These are phyloP conservation scores for Latrodectus geometricus DNA, from an alignment of 1,140 invertebrate species.

Conservation along the genomic window DNA sequence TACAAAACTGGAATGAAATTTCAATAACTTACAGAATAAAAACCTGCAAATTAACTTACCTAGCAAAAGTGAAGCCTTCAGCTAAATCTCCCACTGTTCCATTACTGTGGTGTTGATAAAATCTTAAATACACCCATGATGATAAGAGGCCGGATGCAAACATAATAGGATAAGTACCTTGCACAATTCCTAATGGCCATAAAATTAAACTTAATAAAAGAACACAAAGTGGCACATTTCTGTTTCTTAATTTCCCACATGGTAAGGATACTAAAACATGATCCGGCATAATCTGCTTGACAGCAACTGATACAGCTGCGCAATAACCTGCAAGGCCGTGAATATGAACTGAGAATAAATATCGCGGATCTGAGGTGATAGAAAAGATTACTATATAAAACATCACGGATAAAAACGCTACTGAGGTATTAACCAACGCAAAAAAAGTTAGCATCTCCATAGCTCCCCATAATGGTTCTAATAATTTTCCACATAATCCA, in stretches of 20 bases:
- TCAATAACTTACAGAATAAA: background rate
- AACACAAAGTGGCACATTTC: constrained; percentile 70
- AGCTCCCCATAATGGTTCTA: constrained; percentile 96
- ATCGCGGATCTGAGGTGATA: constrained; percentile 84
- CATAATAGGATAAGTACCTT: constrained; percentile 95
- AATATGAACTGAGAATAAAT: constrained; percentile 91
- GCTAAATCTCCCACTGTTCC: constrained; percentile 93
- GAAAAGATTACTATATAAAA: constrained; percentile 91
- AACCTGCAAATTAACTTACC: constrained; percentile 73
- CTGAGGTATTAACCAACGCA: constrained; percentile 87
- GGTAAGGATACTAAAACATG: constrained; percentile 87
- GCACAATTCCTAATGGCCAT: constrained; percentile 83
- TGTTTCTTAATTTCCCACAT: constrained; percentile 85
- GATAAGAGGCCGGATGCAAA: constrained; percentile 92
- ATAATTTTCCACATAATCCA: constrained; percentile 87
- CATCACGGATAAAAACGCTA: constrained; percentile 83
- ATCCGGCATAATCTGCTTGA: constrained; percentile 98
- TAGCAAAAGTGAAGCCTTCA: constrained; percentile 96
- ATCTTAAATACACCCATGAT: constrained; percentile 94
- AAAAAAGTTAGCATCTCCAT: constrained; percentile 96
- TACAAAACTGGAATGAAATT: background rate
- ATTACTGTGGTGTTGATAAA: constrained; percentile 95
- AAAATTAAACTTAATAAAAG: constrained; percentile 79
- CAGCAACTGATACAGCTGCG: constrained; percentile 88
- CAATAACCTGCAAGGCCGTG: constrained; percentile 93